phyloP scores from a whole-genome alignment of 1,140 invertebrate species.

The Drosophila neocordata region DNA sequence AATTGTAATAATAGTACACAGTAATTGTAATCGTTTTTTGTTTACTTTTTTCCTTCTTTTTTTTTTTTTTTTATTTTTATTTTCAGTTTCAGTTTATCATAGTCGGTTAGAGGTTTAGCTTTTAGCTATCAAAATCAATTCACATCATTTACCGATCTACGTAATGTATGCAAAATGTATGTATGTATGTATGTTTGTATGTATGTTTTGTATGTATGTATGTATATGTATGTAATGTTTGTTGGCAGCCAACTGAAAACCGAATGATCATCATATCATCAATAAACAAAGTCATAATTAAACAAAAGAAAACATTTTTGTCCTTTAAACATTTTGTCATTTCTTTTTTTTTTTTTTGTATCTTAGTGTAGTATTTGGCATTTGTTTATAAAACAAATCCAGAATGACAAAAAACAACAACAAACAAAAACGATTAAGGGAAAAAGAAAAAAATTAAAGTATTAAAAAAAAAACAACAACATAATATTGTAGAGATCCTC shows the following conservation, averaged over 20 bases:
- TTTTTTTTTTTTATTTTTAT: background rate
- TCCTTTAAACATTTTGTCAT: background rate
- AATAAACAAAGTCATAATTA: slow-evolving; percentile 8
- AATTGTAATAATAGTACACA: slow-evolving; percentile 10
- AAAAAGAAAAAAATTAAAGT: background rate
- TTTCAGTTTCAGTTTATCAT: slow-evolving; percentile 1
- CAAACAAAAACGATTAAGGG: background rate
- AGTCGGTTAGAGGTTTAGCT: slow-evolving; percentile 1
- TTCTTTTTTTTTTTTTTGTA: background rate
- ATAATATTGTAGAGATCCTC: background rate
- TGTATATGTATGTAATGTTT: slow-evolving; percentile 8
- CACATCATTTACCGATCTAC: background rate
- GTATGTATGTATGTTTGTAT: slow-evolving; percentile 1
- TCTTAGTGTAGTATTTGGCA: background rate
- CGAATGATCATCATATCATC: background rate
- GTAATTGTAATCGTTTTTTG: slow-evolving; percentile 8
- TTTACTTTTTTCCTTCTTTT: slow-evolving; percentile 4
- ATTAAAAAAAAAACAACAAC: background rate
- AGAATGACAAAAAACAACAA: too few species aligned
- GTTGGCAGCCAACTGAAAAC: slow-evolving; percentile 8
- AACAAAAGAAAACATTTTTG: background rate
- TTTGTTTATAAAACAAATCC: slow-evolving; percentile 1
- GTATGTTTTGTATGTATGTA: background rate
- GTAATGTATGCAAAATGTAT: slow-evolving; percentile 23
- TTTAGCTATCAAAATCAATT: background rate